Evolutionary conservation across 2,888 invertebrate species (phyloP), one percentile per base, ranked within the genome.

Genomic region (Cataglyphis altisquamis): DNA sequence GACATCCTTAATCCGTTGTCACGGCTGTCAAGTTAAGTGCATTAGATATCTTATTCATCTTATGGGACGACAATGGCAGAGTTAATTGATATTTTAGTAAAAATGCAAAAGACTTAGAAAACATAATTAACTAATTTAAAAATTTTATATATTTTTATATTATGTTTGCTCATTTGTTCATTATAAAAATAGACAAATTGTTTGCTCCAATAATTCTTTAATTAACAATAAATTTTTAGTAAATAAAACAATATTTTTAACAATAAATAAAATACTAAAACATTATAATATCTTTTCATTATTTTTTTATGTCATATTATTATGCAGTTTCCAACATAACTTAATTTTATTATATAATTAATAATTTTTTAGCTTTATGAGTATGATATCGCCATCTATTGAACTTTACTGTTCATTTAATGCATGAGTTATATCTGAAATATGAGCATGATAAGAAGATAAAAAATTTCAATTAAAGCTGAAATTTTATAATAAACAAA

Each of bases 371-470:
- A 0, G 39, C 12, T 4, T 29, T 32, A 29, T 67, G 10, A 45
- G 18, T 21, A 67, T 57, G 15, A 45, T 57, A 78, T 32, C 55
- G 60, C 68, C 78, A 78, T 78, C 78, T 78, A 36, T 18, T 21
- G 78, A 15, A 60, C 0, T 32, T 32, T 32, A 10, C 18, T 41
- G 2, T 15, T 32, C 4, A 45, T 68, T 36, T 2, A 32, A 78
- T 32, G 18, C 1, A 8, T 52, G 21, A 48, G 21, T 0, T 57
- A 32, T 41, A 39, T 32, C 9, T 15, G 6, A 15, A 67, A 41
- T 21, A 41, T 41, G 18, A 60, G 25, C 15, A 45, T 67, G 0
- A 67, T 66, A 67, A 36, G 63, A 21, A 52, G 18, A 18, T 0
- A 39, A 52, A 64, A 62, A 1, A 52, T 64, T 8, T 18, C 21